phyloP scores from a whole-genome alignment of 2,888 invertebrate species.

The Hirtodrosophila trivittata region DNA sequence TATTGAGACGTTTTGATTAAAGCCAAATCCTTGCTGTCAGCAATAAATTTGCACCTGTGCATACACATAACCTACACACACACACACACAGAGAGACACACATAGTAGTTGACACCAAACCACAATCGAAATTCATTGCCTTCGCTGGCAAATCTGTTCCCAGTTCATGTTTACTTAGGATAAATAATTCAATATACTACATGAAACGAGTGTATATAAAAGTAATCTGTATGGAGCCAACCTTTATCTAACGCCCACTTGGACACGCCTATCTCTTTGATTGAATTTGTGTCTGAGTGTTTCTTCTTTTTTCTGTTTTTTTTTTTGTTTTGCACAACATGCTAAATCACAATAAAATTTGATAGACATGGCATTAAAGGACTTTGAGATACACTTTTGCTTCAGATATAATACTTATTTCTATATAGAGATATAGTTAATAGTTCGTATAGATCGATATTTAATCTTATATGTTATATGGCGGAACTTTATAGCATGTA shows the following conservation, averaged over 20 bases:
- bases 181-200: slow-evolving; percentile 77
- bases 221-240: slow-evolving; percentile 39
- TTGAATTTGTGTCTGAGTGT: slow-evolving; percentile 64
- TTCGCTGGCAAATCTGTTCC: slow-evolving; percentile 59
- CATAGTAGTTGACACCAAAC: slow-evolving; percentile 17
- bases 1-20: slow-evolving; percentile 53
- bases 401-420: too few species aligned
- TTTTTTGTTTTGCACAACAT: slow-evolving; percentile 35
- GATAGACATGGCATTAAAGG: neutral
- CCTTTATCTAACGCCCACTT: slow-evolving; percentile 47
- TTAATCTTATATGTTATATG: too few species aligned
- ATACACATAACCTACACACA: slow-evolving; percentile 18
- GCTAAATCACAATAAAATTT: slow-evolving; percentile 48
- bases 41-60: slow-evolving; percentile 41
- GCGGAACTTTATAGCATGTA: too few species aligned
- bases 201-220: slow-evolving; percentile 41
- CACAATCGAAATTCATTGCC: slow-evolving; percentile 52
- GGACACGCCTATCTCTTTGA: slow-evolving; percentile 61
- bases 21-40: slow-evolving; percentile 32
- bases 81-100: slow-evolving; percentile 2
- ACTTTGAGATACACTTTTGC: slow-evolving; percentile 2
- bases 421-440: too few species aligned
- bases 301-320: slow-evolving; percentile 12
- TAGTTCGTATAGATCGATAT: too few species aligned
- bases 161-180: slow-evolving; percentile 74